These are phyloP conservation scores for Cephus runcator DNA, from an alignment of 2,888 invertebrate species.

Conservation along the genomic window DNA sequence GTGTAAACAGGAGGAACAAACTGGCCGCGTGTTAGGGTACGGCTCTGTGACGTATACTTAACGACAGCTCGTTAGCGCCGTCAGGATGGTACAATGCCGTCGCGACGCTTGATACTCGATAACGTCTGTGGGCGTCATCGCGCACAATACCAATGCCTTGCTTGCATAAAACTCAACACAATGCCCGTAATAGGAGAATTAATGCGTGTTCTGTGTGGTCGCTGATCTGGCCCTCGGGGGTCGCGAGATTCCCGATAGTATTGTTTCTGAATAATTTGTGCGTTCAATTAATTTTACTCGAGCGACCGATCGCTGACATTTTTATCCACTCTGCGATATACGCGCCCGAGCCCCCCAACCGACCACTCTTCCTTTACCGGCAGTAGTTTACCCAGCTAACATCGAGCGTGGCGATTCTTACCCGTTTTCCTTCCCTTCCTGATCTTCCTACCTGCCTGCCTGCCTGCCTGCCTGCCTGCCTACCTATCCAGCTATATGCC, in stretches of 20 bases:
- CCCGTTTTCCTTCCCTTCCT: neutral
- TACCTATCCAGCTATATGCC: constrained; percentile 12
- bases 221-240: constrained; percentile 30
- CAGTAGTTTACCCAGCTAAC: neutral
- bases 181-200: constrained; percentile 58
- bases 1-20: neutral
- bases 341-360: neutral
- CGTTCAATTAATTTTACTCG: constrained; percentile 54
- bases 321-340: constrained; percentile 16
- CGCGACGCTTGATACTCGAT: constrained; percentile 51
- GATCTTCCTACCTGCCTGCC: neutral
- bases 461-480: constrained; percentile 8
- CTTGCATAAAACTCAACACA: constrained; percentile 33
- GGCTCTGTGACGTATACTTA: constrained; percentile 32
- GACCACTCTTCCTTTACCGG: neutral
- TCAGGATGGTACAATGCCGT: constrained; percentile 41
- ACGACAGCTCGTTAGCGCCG: constrained; percentile 58
- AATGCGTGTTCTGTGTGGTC: constrained; percentile 60
- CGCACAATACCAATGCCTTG: constrained; percentile 24
- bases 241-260: constrained; percentile 55
- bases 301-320: constrained; percentile 38
- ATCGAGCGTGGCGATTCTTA: neutral
- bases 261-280: constrained; percentile 54
- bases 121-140: constrained; percentile 42
- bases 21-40: neutral